A percentile compares a stretch with the other conserved stretches of the same genome.
These are phyloP conservation scores for Tachina lurida DNA, from an alignment of 2,888 invertebrate species.

Conservation along the genomic window DNA sequence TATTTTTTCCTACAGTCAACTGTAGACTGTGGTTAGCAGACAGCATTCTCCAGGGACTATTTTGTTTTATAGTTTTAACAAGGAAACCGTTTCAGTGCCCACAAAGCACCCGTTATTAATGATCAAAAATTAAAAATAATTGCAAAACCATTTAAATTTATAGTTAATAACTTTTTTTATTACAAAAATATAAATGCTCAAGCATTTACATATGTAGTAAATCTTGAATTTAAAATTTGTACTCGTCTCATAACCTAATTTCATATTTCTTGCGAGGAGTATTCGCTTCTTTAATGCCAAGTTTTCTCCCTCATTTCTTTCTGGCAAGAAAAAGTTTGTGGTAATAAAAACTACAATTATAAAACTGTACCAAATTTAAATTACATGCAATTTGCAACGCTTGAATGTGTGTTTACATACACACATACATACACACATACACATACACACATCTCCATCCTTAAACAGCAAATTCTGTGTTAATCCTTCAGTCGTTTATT, in stretches of 20 bases:
- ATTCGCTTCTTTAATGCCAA: slow-evolving; percentile 6
- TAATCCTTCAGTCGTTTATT: slow-evolving; percentile 22
- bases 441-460: neutral
- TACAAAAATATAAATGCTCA: neutral
- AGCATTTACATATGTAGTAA: neutral
- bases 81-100: too few species aligned
- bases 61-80: too few species aligned
- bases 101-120: too few species aligned
- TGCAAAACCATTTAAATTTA: neutral
- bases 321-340: neutral
- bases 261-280: neutral
- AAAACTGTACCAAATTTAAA: slow-evolving; percentile 42
- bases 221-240: neutral
- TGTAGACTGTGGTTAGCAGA: too few species aligned
- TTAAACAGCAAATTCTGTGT: slow-evolving; percentile 18
- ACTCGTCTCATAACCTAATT: slow-evolving; percentile 5
- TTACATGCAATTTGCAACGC: slow-evolving; percentile 45
- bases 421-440: neutral
- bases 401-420: neutral
- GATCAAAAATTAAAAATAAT: neutral
- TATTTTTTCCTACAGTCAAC: too few species aligned
- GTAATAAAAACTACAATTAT: slow-evolving; percentile 39
- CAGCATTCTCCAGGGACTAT: too few species aligned
- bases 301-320: slow-evolving; percentile 5
- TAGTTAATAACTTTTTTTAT: neutral